Evolutionary conservation across 2,888 invertebrate species (phyloP).

Genomic region (Thymelicus acteon): DNA sequence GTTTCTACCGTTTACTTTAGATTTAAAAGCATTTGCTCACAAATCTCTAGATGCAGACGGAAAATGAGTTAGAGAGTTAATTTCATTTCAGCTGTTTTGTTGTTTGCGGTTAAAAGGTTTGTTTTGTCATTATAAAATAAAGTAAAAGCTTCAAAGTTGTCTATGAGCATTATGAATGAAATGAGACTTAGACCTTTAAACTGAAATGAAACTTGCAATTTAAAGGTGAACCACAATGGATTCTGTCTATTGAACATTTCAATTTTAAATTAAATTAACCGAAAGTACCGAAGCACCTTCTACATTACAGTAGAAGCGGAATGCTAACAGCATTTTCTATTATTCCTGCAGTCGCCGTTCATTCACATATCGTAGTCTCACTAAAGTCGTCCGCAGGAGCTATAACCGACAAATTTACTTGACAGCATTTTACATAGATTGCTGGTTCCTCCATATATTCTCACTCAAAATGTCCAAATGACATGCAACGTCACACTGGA

Average conservation of each 20-base stretch:
- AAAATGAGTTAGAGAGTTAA: conserved; percentile 29
- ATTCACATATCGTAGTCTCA: neutral
- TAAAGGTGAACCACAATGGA: too few species aligned
- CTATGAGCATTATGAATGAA: too few species aligned
- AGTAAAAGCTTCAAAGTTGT: neutral
- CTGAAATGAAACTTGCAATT: too few species aligned
- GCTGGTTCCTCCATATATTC: conserved; percentile 14
- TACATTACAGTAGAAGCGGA: neutral
- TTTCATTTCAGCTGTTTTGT: conserved; percentile 22
- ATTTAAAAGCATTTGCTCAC: conserved; percentile 30
- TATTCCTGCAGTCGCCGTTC: neutral
- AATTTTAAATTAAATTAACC: too few species aligned
- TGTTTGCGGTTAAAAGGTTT: conserved; percentile 3
- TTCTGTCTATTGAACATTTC: too few species aligned
- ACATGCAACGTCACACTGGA: conserved; percentile 19
- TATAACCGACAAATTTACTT: conserved; percentile 19
- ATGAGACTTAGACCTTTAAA: too few species aligned
- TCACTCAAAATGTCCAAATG: conserved; percentile 18
- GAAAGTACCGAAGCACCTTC: too few species aligned
- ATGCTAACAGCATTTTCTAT: neutral
- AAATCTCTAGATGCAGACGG: conserved; percentile 26
- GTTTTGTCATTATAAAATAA: conserved; percentile 12
- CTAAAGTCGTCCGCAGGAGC: neutral
- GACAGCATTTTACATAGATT: conserved; percentile 12
- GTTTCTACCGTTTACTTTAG: conserved; percentile 21